Conservation (phyloP, 2,888 invertebrate species). For the Leptopterna dolabrata region DNA sequence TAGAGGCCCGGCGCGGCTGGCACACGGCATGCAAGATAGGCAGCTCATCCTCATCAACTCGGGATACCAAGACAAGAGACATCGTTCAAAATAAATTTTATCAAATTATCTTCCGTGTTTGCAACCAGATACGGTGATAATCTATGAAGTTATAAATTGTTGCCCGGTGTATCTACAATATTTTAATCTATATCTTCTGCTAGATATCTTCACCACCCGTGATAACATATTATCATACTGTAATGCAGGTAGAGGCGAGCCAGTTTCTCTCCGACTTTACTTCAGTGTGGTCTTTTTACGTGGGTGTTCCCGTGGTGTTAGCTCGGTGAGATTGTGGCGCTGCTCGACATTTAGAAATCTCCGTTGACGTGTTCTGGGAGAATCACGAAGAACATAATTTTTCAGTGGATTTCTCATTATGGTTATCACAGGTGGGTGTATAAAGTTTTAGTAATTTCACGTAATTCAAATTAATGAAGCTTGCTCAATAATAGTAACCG, state of each 20-base stretch:
- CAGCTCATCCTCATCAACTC: slow-evolving; percentile 46
- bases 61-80: slow-evolving; percentile 26
- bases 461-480: too few species aligned
- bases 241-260: slow-evolving; percentile 58
- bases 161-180: slow-evolving; percentile 60
- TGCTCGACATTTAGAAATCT: too few species aligned
- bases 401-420: background rate
- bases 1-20: background rate
- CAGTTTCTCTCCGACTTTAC: slow-evolving; percentile 57
- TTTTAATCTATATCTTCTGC: slow-evolving; percentile 61
- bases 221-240: slow-evolving; percentile 61
- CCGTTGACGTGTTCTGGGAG: background rate
- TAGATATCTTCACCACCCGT: slow-evolving; percentile 60
- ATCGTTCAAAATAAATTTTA: slow-evolving; percentile 58
- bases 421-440: too few species aligned
- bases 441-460: too few species aligned
- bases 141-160: slow-evolving; percentile 61
- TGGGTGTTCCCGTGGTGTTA: background rate
- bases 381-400: background rate
- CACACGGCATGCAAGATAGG: background rate
- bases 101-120: slow-evolving; percentile 60
- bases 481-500: too few species aligned
- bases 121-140: slow-evolving; percentile 61
- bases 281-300: slow-evolving; percentile 49
- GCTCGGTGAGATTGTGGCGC: too few species aligned